phyloP scores from a whole-genome alignment of 2,888 invertebrate species.

The Euplagia quadripunctaria region DNA sequence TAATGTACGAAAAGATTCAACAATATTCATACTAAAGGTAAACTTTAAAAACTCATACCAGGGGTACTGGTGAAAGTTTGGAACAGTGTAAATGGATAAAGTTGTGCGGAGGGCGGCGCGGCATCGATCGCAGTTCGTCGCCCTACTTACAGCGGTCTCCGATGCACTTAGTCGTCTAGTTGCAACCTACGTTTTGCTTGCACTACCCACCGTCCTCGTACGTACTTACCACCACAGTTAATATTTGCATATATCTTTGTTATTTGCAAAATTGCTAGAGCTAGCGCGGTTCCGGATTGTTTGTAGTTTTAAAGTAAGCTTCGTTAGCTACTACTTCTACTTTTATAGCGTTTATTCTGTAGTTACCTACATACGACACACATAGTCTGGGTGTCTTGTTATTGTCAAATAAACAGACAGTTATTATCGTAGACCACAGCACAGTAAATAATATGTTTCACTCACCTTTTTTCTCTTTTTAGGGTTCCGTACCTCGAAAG shows the following conservation, averaged over 20 bases:
- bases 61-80: slow-evolving; percentile 74
- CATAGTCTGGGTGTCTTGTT: neutral
- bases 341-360: neutral
- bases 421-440: neutral
- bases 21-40: neutral
- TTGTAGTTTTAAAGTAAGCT: neutral
- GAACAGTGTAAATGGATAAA: slow-evolving; percentile 84
- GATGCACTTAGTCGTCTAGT: slow-evolving; percentile 78
- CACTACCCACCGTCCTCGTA: slow-evolving; percentile 35
- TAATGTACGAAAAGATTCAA: neutral
- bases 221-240: slow-evolving; percentile 40
- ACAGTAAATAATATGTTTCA: neutral
- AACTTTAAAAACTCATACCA: slow-evolving; percentile 1
- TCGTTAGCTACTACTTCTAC: neutral
- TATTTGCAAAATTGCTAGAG: neutral
- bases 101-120: slow-evolving; percentile 80
- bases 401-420: neutral
- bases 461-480: neutral
- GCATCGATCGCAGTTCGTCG: slow-evolving; percentile 87
- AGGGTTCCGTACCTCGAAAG: no score
- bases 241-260: slow-evolving; percentile 34
- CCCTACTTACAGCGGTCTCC: slow-evolving; percentile 83
- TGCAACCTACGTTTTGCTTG: slow-evolving; percentile 72
- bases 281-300: neutral
- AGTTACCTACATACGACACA: neutral